A percentile compares a stretch with the other conserved stretches of the same genome.
Evolutionary conservation across 2,888 invertebrate genomes (phyloP).

Genomic region (Hoplodrina blanda): DNA sequence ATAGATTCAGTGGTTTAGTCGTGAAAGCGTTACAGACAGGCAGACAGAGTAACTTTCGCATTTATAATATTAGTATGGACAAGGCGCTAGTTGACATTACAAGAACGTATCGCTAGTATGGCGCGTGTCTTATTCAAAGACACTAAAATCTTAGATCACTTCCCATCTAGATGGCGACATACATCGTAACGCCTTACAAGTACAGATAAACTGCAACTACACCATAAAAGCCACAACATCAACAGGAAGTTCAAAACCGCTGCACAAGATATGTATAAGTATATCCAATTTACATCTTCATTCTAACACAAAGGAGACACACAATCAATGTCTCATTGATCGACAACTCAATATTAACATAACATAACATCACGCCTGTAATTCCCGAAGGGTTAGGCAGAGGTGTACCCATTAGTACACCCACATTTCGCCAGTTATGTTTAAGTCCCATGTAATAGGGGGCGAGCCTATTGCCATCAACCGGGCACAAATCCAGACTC

Average conservation of each 20-base stretch:
- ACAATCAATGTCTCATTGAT: slow-evolving; percentile 46
- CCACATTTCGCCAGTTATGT: no score
- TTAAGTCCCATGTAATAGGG: no score
- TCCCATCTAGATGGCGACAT: slow-evolving; percentile 26
- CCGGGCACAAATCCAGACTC: no score
- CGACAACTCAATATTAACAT: slow-evolving; percentile 56
- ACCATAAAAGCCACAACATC: slow-evolving; percentile 36
- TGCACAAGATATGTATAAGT: slow-evolving; percentile 35
- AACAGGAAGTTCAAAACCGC: slow-evolving; percentile 47
- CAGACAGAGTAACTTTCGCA: no score
- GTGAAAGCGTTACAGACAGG: no score
- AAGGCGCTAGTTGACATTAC: no score
- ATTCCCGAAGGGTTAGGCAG: no score
- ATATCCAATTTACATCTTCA: slow-evolving; percentile 44
- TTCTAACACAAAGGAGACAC: slow-evolving; percentile 52
- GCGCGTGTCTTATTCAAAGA: not conserved
- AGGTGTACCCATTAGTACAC: no score
- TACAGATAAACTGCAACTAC: slow-evolving; percentile 38
- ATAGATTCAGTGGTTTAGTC: no score
- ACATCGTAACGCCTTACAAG: slow-evolving; percentile 24
- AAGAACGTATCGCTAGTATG: not conserved
- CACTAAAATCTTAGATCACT: not conserved
- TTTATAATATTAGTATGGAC: no score
- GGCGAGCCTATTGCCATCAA: no score
- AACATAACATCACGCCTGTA: no score